A percentile compares a stretch with the other conserved stretches of the same genome.
Conservation (phyloP, 1,140 invertebrate genomes). For the Macrosteles quadrilineatus region DNA sequence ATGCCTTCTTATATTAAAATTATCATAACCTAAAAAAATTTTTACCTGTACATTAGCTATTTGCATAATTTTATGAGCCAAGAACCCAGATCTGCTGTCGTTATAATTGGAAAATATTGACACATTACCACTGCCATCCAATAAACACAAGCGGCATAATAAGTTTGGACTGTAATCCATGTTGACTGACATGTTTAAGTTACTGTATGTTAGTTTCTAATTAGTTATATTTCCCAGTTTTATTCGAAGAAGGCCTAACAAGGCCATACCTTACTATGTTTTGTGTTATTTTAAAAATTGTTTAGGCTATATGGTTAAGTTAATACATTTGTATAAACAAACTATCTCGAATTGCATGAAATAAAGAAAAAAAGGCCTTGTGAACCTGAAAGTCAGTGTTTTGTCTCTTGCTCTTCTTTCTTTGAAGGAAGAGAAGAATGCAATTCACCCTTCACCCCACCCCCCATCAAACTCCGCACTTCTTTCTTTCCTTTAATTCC, state of each 20-base stretch:
- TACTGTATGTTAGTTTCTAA: not conserved
- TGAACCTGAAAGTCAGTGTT: too few species aligned
- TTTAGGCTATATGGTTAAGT: not conserved
- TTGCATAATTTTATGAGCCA: conserved; percentile 27
- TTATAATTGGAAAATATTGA: conserved; percentile 22
- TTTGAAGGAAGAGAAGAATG: too few species aligned
- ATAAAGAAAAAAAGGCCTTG: too few species aligned
- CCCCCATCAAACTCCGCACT: too few species aligned
- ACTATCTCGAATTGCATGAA: not conserved
- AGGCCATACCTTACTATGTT: not conserved
- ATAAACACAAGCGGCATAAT: conserved; percentile 14
- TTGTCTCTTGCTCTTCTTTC: too few species aligned
- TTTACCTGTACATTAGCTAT: conserved; percentile 29
- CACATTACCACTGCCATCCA: conserved; percentile 1
- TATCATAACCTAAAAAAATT: too few species aligned
- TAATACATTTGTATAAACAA: not conserved
- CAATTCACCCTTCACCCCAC: too few species aligned
- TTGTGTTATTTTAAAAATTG: too few species aligned
- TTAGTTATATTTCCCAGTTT: not conserved
- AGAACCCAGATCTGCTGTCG: not conserved
- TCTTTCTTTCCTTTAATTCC: too few species aligned
- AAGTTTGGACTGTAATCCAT: conserved; percentile 22
- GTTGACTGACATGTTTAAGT: not conserved
- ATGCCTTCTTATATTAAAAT: too few species aligned
- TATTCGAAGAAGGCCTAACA: not conserved